These are phyloP conservation scores for Hymenopus coronatus DNA, from an alignment of 2,888 invertebrate species.

Conservation along the genomic window DNA sequence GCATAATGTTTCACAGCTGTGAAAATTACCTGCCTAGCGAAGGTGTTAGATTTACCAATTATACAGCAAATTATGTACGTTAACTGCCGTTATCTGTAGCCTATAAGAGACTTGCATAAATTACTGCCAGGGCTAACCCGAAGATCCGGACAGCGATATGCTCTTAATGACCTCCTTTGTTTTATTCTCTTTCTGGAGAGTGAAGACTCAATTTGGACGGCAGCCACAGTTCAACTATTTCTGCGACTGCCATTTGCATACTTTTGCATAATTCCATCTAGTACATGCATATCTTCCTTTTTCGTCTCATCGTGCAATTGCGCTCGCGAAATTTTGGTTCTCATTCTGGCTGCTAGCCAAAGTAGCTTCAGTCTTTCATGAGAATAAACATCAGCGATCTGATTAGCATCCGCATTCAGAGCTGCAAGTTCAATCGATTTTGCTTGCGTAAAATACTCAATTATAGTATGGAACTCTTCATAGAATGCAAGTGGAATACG, in stretches of 20 bases:
- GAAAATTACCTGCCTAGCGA: too few species aligned
- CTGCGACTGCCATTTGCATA: neutral
- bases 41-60: too few species aligned
- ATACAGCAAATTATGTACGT: neutral
- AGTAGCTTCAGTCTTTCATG: too few species aligned
- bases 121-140: neutral
- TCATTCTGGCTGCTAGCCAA: neutral
- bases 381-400: too few species aligned
- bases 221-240: neutral
- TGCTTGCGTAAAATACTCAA: too few species aligned
- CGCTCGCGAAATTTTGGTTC: neutral
- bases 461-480: too few species aligned
- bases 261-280: neutral
- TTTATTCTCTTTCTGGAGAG: neutral
- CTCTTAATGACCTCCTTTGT: neutral
- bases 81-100: neutral
- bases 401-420: too few species aligned
- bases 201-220: neutral
- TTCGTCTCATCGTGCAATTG: neutral
- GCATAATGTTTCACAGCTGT: too few species aligned
- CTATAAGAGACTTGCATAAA: neutral
- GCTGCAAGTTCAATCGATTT: too few species aligned
- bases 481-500: too few species aligned
- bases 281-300: neutral
- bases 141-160: neutral